Percentiles rank a stretch among this genome's conserved stretches.
Evolutionary conservation across 2,113 vertebrate species (phyloP).

Genomic region (Albula glossodonta): DNA sequence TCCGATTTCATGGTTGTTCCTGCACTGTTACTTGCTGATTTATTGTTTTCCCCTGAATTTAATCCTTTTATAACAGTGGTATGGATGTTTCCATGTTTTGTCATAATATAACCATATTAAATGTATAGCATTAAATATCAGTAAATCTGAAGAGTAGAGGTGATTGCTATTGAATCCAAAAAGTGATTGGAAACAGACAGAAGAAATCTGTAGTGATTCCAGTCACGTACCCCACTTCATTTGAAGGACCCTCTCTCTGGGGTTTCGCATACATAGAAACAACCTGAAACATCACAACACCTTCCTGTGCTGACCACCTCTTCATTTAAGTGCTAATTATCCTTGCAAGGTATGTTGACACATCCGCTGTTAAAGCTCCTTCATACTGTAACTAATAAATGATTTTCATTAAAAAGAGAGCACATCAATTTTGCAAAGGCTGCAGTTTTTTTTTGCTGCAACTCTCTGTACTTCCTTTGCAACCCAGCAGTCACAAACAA

Average conservation of each 20-base stretch:
- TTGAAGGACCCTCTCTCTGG: not conserved
- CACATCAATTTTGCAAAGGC: not conserved
- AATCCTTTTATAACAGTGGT: conserved; percentile 4
- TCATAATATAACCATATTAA: no score
- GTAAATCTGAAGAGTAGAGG: conserved; percentile 1
- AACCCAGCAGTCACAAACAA: not conserved
- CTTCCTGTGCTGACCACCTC: not conserved
- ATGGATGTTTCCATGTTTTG: not conserved
- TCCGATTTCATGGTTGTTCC: not conserved
- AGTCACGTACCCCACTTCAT: not conserved
- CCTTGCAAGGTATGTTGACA: not conserved
- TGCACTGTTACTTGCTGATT: not conserved
- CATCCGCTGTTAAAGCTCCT: not conserved
- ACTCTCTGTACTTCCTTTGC: no score
- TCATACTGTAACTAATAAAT: no score
- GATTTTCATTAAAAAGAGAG: no score
- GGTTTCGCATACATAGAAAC: not conserved
- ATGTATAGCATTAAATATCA: not conserved
- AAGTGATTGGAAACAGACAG: not conserved
- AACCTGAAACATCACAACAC: not conserved
- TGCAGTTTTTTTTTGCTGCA: not conserved
- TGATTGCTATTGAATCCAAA: conserved; percentile 11
- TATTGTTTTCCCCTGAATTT: not conserved
- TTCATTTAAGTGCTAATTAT: conserved; percentile 1
- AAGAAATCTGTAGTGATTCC: not conserved